Conservation (phyloP, 2,113 vertebrate species). For the Tyto alba region DNA sequence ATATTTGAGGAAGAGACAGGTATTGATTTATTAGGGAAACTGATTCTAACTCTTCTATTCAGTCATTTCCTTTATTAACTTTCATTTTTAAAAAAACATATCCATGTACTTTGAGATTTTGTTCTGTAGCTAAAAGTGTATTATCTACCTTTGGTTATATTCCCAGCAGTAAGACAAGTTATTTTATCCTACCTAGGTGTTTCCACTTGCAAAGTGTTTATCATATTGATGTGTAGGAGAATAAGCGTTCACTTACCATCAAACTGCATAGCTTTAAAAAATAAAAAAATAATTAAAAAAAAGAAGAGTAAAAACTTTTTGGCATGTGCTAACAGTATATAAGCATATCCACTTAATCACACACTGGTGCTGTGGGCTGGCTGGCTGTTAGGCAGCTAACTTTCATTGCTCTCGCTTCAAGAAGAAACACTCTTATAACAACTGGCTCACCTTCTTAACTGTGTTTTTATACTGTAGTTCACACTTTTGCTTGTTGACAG, state of each 20-base stretch:
- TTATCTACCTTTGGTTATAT: neutral
- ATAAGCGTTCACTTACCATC: neutral
- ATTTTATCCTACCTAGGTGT: neutral
- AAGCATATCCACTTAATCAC: neutral
- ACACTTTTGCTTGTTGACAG: slow-evolving; percentile 58
- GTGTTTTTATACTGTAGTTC: slow-evolving; percentile 39
- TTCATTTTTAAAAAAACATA: neutral
- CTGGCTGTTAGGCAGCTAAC: neutral
- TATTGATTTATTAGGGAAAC: neutral
- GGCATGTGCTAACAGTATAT: neutral
- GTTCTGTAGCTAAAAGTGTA: neutral
- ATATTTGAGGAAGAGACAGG: neutral
- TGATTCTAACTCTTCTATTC: neutral
- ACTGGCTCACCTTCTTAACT: slow-evolving; percentile 27
- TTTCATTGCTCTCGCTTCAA: neutral
- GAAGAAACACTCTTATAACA: neutral
- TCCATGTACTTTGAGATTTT: neutral
- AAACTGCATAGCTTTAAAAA: neutral
- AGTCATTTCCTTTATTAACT: neutral
- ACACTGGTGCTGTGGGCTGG: neutral
- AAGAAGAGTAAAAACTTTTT: neutral
- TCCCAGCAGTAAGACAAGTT: neutral
- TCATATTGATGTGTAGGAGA: neutral
- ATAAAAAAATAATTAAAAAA: neutral
- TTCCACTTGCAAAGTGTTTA: neutral